Evolutionary conservation across 2,888 invertebrate species (phyloP).

Genomic region (Anodontia alba): DNA sequence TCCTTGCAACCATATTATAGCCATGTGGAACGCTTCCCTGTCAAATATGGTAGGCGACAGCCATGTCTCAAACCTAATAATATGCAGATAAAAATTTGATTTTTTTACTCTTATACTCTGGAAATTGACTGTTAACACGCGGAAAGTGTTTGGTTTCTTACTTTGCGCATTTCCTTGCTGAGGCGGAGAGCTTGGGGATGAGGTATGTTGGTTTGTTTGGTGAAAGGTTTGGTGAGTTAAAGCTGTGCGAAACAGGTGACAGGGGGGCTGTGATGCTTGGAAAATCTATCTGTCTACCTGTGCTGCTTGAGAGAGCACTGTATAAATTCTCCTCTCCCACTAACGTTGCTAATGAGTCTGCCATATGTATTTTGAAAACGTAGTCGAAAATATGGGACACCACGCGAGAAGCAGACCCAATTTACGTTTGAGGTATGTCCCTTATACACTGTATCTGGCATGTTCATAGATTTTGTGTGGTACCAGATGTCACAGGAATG

Average conservation of each 20-base stretch:
- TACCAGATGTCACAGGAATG: slow-evolving; percentile 10
- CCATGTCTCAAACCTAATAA: not conserved
- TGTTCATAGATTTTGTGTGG: slow-evolving; percentile 14
- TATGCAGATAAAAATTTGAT: slow-evolving; percentile 17
- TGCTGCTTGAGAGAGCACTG: slow-evolving; percentile 4
- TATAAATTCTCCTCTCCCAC: slow-evolving; percentile 1
- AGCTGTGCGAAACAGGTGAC: not conserved
- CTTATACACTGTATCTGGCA: not conserved
- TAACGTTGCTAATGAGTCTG: slow-evolving; percentile 15
- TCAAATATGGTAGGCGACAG: not conserved
- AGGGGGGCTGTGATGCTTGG: not conserved
- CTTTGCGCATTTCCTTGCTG: not conserved
- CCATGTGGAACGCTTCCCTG: slow-evolving; percentile 2
- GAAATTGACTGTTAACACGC: slow-evolving; percentile 18
- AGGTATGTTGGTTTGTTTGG: no score
- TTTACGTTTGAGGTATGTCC: not conserved
- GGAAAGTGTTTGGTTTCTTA: not conserved
- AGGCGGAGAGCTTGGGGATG: not conserved
- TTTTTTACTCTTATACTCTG: slow-evolving; percentile 28
- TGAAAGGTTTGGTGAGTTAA: not conserved
- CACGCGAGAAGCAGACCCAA: slow-evolving; percentile 19
- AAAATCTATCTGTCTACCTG: not conserved
- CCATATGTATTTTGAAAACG: not conserved
- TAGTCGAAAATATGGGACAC: slow-evolving; percentile 16
- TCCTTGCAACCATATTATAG: slow-evolving; percentile 15